phyloP scores from a whole-genome alignment of 2,113 vertebrate species.

The Mixornis gularis region DNA sequence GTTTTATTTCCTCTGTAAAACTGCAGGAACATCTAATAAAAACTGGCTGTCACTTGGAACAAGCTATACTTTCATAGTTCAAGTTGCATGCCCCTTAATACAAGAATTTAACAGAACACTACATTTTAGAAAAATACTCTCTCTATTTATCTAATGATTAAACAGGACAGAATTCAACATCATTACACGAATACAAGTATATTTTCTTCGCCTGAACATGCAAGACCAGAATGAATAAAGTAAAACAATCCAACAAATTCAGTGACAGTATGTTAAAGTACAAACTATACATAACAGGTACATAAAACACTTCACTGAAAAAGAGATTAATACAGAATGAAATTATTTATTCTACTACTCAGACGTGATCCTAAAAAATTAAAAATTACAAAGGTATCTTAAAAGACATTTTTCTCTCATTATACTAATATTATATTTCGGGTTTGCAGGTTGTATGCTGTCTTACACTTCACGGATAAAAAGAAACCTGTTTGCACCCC shows the following conservation, averaged over 20 bases:
- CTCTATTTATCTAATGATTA: not conserved
- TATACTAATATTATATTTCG: not conserved
- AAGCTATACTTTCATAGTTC: slow-evolving; percentile 4
- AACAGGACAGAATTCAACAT: not conserved
- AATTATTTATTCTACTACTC: not conserved
- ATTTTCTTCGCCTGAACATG: not conserved
- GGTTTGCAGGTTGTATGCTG: not conserved
- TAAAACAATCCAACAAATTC: not conserved
- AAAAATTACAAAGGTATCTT: not conserved
- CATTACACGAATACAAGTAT: not conserved
- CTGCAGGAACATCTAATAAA: slow-evolving; percentile 16
- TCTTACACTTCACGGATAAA: not conserved
- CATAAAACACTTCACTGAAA: not conserved
- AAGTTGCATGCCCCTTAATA: not conserved
- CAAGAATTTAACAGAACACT: not conserved
- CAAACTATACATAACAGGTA: not conserved
- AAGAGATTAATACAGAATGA: not conserved
- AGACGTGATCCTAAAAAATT: not conserved
- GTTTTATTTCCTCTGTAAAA: slow-evolving; percentile 37
- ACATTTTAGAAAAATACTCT: not conserved
- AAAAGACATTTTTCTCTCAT: not conserved
- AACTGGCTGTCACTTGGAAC: not conserved
- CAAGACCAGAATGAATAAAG: not conserved
- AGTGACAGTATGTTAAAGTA: not conserved
- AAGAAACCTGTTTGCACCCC: not conserved